Conservation (phyloP, 2,797 vertebrate species). For the Pipistrellus pipistrellus region DNA sequence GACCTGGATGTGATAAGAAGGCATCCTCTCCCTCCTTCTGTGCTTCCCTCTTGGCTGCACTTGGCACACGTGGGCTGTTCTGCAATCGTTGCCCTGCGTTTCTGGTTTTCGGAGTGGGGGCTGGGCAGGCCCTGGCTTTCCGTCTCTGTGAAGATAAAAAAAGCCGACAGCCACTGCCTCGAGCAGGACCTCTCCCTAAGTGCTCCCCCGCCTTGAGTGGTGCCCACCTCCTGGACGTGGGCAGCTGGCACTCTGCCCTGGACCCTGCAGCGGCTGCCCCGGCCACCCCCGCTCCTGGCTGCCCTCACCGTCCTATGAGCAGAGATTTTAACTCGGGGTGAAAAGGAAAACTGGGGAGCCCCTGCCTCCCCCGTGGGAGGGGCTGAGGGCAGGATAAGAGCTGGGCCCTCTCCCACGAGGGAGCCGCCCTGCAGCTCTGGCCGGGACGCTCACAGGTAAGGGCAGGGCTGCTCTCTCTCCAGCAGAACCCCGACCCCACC, state of each 20-base stretch:
- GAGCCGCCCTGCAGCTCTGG: not conserved
- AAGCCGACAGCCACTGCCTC: rapidly evolving
- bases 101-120: not conserved
- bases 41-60: rapidly evolving
- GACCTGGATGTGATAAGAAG: too few relatives aligned
- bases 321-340: not conserved
- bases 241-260: not conserved
- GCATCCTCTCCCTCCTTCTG: not conserved
- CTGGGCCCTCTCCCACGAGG: not conserved
- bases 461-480: too few relatives aligned
- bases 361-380: rapidly evolving
- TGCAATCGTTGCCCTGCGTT: rapidly evolving
- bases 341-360: not conserved
- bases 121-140: not conserved
- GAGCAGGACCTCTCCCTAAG: rapidly evolving
- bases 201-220: rapidly evolving
- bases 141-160: not conserved
- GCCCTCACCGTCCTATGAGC: not conserved
- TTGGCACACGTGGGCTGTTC: rapidly evolving
- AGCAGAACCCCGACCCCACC: not conserved
- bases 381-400: not conserved
- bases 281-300: not conserved
- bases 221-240: rapidly evolving
- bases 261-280: rapidly evolving
- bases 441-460: not conserved